Evolutionary conservation across 2,888 invertebrate species (phyloP).

Genomic region (Cybosia mesomella): DNA sequence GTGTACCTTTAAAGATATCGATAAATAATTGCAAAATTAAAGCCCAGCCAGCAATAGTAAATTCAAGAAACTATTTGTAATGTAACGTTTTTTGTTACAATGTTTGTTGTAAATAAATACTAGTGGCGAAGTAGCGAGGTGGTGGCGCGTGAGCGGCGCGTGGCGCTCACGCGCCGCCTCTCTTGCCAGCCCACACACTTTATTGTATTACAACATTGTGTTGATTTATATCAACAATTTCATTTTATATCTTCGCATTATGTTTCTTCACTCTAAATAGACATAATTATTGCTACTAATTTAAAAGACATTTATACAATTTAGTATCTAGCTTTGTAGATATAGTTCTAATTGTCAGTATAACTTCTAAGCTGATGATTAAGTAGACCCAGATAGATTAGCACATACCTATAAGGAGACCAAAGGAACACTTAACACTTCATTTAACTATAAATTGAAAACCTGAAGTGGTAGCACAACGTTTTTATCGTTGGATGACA

Average conservation of each 20-base stretch:
- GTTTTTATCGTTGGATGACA: constrained; percentile 72
- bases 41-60: not conserved
- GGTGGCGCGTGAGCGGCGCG: constrained; percentile 55
- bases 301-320: not conserved
- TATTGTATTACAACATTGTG: constrained; percentile 12
- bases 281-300: not conserved
- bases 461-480: constrained; percentile 50
- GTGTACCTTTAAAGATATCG: too few species aligned
- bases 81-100: not conserved
- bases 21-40: not conserved
- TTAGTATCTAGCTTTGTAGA: not conserved
- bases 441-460: constrained; percentile 63
- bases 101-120: constrained; percentile 7
- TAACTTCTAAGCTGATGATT: not conserved
- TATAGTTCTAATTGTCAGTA: not conserved
- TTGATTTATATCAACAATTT: constrained; percentile 18
- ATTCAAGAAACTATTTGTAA: not conserved
- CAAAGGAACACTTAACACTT: constrained; percentile 34
- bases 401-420: not conserved
- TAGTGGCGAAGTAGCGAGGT: constrained; percentile 12
- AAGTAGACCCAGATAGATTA: not conserved
- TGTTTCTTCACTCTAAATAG: not conserved
- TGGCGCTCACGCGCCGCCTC: constrained; percentile 57
- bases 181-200: constrained; percentile 34
- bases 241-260: not conserved